Conservation (phyloP, 1,140 invertebrate genomes). For the Philopotamus ludificatus region DNA sequence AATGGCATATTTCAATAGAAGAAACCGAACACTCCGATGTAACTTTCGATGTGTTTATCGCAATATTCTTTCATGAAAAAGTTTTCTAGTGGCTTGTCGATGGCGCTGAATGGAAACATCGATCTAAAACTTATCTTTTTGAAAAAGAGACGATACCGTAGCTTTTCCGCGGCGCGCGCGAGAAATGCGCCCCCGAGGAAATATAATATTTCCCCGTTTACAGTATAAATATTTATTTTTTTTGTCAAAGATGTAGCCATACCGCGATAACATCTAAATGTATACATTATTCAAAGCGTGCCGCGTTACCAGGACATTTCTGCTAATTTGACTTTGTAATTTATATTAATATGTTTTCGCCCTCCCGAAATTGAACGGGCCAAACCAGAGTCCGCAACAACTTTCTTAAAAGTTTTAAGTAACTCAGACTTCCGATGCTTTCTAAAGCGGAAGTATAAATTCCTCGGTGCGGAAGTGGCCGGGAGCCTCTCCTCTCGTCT, state of each 20-base stretch:
- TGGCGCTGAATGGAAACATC: constrained; percentile 3
- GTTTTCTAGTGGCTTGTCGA: neutral
- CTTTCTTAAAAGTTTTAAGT: constrained; percentile 41
- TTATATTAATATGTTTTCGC: constrained; percentile 19
- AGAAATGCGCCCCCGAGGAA: constrained; percentile 7
- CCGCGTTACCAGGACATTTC: constrained; percentile 2
- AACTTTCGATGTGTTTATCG: neutral
- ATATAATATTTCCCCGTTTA: too few relatives aligned
- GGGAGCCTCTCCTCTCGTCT: neutral
- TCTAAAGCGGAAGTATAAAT: constrained; percentile 39
- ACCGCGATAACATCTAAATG: too few relatives aligned
- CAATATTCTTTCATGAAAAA: neutral
- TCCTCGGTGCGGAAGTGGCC: constrained; percentile 13
- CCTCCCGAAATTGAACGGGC: neutral
- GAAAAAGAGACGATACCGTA: constrained; percentile 14
- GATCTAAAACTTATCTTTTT: constrained; percentile 21
- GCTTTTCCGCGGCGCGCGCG: constrained; percentile 1
- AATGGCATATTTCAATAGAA: neutral
- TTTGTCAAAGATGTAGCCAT: too few relatives aligned
- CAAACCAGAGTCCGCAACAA: constrained; percentile 25
- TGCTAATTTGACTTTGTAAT: constrained; percentile 14
- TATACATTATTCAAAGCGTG: neutral
- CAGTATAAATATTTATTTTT: too few relatives aligned
- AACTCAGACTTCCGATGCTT: constrained; percentile 35
- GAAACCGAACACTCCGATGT: neutral